Conservation (phyloP, 2,797 vertebrate species). For the Gymnoscopelus microlampas region DNA sequence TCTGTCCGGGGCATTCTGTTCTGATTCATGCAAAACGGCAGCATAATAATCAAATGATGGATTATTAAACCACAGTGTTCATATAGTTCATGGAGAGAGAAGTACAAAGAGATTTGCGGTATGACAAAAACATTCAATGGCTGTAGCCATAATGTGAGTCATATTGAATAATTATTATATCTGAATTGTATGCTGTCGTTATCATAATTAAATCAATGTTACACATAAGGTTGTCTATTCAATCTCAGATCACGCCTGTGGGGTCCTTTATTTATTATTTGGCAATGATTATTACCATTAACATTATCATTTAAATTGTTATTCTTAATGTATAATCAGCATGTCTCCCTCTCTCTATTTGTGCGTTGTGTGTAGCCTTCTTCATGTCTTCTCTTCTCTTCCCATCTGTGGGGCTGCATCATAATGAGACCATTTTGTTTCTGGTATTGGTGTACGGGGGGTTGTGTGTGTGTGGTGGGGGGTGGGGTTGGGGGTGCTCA, state of each 20-base stretch:
- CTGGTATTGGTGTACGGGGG: neutral
- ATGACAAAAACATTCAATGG: neutral
- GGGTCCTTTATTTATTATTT: constrained; percentile 10
- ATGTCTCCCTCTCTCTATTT: too few species aligned
- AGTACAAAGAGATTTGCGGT: neutral
- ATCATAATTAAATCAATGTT: too few species aligned
- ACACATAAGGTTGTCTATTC: too few species aligned
- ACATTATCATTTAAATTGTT: neutral
- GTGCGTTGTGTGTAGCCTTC: too few species aligned
- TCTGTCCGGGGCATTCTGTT: too few species aligned
- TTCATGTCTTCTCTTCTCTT: too few species aligned
- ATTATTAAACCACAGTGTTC: neutral
- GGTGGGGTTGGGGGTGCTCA: constrained; percentile 12
- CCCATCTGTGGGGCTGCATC: constrained; percentile 37
- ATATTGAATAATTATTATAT: neutral
- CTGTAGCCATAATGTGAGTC: neutral
- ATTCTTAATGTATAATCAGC: neutral
- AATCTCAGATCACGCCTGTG: neutral
- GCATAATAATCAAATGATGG: neutral
- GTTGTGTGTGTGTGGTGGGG: neutral
- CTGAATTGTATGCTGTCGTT: too few species aligned
- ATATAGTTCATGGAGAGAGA: neutral
- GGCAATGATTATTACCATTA: constrained; percentile 18
- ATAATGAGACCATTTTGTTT: constrained; percentile 34
- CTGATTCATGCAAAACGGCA: neutral